Evolutionary conservation across 2,797 vertebrate genomes (phyloP), one percentile per base, ranked within the genome.

Genomic region (Otus scops): DNA sequence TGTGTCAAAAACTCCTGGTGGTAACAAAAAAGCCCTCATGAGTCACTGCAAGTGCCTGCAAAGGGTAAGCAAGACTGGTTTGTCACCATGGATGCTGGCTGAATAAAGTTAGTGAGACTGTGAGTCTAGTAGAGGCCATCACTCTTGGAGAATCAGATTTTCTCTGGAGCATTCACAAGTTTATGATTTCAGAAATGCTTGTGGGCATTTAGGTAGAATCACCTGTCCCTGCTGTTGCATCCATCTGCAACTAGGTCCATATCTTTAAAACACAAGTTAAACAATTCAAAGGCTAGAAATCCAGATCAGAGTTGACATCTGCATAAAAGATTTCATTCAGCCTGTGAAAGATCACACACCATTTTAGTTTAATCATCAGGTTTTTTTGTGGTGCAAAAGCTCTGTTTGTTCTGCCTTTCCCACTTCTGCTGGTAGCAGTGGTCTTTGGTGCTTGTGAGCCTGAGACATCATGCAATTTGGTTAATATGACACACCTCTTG

Each of bases 181-280:
- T 75, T 45, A 6, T 39, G 10, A 13, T 64, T 53, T 89, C 70
- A 94, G 54, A 93, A 70, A 84, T 50, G 7, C 13, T 73, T 57
- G 6, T 56, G 15, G 7, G 9, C 82, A 27, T 89, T 78, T 43
- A 69, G 28, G 11, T 11, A 38, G 19, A 41, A 43, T 45, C 13
- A 36, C 24, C 23, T 63, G 23, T 51, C n/a, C 22, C 32, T 53
- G 11, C 38, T 50, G 14, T 45, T 81, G 18, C 26, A 41, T 32
- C n/a, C 7, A 0, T 64, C 23, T 76, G 7, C 20, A 61, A 34
- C 12, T 76, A 32, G 15, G 7, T 50, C 4, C 3, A 4, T 48
- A 27, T n/a, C 64, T 89, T 89, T 61, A 68, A 89, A 90, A 86
- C 4, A 43, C 10, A 47, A 48, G 23, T 56, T 18, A 81, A 91